Percentiles rank a stretch among this genome's conserved stretches.
Evolutionary conservation across 2,113 vertebrate genomes (phyloP).

Genomic region (Arenaria interpres): DNA sequence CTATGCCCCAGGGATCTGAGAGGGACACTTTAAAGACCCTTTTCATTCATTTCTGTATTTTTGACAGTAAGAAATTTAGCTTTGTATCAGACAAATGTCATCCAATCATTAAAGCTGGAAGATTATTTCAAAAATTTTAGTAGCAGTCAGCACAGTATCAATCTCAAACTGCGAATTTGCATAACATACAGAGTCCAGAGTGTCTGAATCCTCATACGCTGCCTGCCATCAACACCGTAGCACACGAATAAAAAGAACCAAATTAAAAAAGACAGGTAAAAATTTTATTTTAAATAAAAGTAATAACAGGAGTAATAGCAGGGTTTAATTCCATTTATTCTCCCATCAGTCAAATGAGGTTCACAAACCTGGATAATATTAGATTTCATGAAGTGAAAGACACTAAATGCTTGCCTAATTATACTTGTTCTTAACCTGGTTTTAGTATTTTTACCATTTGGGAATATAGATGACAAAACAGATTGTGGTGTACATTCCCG

Average conservation of each 20-base stretch:
- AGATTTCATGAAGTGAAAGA: conserved; percentile 45
- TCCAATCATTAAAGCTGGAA: conserved; percentile 59
- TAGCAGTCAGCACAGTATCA: conserved; percentile 38
- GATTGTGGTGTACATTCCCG: not conserved
- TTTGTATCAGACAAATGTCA: conserved; percentile 60
- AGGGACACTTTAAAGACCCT: conserved; percentile 66
- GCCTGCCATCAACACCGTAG: not conserved
- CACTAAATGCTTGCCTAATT: conserved; percentile 41
- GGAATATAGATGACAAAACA: not conserved
- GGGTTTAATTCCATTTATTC: conserved; percentile 6
- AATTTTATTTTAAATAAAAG: not conserved
- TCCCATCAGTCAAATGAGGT: not conserved
- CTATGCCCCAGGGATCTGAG: conserved; percentile 45
- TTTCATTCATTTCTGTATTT: conserved; percentile 58
- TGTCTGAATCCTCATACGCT: not conserved
- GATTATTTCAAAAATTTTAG: conserved; percentile 42
- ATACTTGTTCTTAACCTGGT: not conserved
- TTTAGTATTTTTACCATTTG: conserved; percentile 22
- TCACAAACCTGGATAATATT: not conserved
- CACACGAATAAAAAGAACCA: not conserved
- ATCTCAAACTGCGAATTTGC: conserved; percentile 5
- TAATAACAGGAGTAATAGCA: not conserved
- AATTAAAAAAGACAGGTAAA: not conserved
- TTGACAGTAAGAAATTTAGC: conserved; percentile 52
- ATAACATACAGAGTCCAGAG: not conserved